Evolutionary conservation across 2,113 vertebrate species (phyloP), one percentile per base, ranked within the genome.

Genomic region (Dermatemys mawii): DNA sequence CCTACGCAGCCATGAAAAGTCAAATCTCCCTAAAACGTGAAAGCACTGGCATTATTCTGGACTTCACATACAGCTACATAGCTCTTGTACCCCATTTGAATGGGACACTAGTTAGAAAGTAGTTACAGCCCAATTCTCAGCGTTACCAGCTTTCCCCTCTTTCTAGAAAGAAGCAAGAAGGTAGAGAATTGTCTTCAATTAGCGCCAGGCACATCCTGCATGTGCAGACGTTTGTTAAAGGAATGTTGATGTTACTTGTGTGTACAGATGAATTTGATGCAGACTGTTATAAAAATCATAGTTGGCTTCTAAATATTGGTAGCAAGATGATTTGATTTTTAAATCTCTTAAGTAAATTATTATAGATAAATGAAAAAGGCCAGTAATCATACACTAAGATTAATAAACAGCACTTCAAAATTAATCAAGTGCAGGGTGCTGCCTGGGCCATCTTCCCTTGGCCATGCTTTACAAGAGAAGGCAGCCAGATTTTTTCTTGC

Each of bases 281-380:
- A 96, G 96, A 98, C 97, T 97, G 97, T 98, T 97, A 98, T 98
- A 98, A 98, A 98, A 98, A 98, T 98, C 97, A 98, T 96, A 97
- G 97, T 97, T 98, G 98, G 98, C 98, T 98, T 98, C 98, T 98
- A 98, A 98, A 98, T 98, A 98, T 98, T 98, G 97, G 98, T 98
- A 98, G 98, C 98, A 98, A 98, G 98, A 98, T 97, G 98, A 98
- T 98, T 98, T 96, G 94, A 98, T 98, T 98, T 98, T 98, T 98
- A 98, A 98, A 98, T 97, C 97, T 98, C 97, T 98, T 97, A 98
- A 98, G 98, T 98, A 98, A 98, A 98, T 98, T 98, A 98, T 97
- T 98, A 98, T 97, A 98, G 98, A 98, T 98, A 98, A 97, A 98
- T 98, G 98, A 98, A 98, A 98, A 98, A 98, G 98, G 98, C 98